Conservation (phyloP, 2,888 invertebrate genomes). For the Dryadula phaetusa region DNA sequence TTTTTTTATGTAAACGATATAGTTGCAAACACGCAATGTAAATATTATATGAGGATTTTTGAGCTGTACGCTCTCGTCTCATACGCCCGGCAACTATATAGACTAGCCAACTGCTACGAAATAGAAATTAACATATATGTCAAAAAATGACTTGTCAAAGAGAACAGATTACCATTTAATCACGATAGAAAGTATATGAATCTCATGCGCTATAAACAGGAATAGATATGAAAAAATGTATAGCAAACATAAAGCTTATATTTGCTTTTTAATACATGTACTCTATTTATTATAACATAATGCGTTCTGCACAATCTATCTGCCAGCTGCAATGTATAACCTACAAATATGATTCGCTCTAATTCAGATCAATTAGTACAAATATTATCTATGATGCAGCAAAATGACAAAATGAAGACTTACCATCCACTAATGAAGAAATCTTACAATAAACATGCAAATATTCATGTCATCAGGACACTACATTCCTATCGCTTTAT, state of each 20-base stretch:
- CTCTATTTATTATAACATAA: background rate
- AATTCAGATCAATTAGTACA: slow-evolving; percentile 17
- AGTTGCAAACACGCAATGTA: too few relatives aligned
- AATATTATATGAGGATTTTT: background rate
- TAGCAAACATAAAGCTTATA: slow-evolving; percentile 8
- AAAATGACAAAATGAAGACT: background rate
- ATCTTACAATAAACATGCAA: background rate
- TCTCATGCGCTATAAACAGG: slow-evolving; percentile 2
- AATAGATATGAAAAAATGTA: slow-evolving; percentile 1
- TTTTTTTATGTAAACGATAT: too few relatives aligned
- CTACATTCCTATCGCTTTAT: slow-evolving; percentile 15
- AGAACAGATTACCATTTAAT: slow-evolving; percentile 7
- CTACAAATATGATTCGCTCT: slow-evolving; percentile 7
- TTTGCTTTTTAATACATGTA: background rate
- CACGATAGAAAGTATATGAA: slow-evolving; percentile 5
- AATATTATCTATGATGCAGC: background rate
- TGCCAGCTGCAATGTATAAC: background rate
- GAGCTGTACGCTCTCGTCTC: background rate
- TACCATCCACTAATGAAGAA: background rate
- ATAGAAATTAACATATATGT: background rate
- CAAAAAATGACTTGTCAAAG: background rate
- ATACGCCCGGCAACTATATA: background rate
- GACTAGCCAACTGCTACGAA: background rate
- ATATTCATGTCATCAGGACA: background rate
- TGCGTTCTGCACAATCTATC: background rate